Evolutionary conservation across 2,113 vertebrate species (phyloP).

Genomic region (Lycocorax pyrrhopterus): DNA sequence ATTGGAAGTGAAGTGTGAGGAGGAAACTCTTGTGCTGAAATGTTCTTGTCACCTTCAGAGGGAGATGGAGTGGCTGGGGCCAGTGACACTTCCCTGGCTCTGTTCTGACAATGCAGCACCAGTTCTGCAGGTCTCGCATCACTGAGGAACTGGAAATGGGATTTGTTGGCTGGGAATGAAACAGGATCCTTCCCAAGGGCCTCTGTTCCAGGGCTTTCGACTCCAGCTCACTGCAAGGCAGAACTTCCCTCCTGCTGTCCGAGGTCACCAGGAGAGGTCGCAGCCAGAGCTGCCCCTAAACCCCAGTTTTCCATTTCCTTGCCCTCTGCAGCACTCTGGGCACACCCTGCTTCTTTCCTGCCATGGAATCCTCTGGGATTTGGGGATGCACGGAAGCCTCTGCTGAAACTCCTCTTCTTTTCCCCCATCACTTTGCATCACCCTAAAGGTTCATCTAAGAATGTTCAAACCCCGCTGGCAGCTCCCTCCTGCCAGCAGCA

Average conservation of each 20-base stretch:
- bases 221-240: background rate
- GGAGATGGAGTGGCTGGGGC: background rate
- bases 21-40: background rate
- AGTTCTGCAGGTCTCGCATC: background rate
- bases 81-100: background rate
- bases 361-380: background rate
- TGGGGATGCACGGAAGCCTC: background rate
- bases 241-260: background rate
- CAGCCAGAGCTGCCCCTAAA: background rate
- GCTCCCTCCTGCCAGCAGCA: background rate
- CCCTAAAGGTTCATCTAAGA: background rate
- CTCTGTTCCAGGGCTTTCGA: background rate
- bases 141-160: background rate
- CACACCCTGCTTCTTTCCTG: background rate
- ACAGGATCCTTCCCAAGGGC: background rate
- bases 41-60: background rate
- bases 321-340: background rate
- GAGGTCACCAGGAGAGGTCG: background rate
- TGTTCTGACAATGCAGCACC: background rate
- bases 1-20: background rate
- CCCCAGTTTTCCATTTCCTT: background rate
- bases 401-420: background rate
- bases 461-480: too few species aligned
- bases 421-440: background rate
- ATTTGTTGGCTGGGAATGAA: background rate